Conservation (phyloP, 2,113 vertebrate genomes). For the Suricata suricatta region DNA sequence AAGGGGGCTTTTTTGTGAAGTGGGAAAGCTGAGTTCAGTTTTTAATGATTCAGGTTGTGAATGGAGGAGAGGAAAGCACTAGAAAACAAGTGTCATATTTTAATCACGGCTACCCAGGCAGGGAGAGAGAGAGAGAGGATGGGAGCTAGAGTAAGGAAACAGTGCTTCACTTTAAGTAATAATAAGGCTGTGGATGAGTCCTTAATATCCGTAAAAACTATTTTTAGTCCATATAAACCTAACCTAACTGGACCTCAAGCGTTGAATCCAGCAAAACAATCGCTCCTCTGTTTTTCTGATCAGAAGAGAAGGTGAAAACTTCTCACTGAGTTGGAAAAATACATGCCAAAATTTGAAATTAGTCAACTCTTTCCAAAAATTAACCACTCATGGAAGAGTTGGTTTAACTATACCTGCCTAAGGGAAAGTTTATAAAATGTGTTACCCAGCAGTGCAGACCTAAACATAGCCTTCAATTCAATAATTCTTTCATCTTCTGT, state of each 20-base stretch:
- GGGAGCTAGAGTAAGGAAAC: not conserved
- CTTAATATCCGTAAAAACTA: not conserved
- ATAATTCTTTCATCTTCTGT: not conserved
- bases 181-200: not conserved
- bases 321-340: constrained; percentile 22
- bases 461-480: not conserved
- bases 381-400: not conserved
- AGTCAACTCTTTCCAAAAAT: constrained; percentile 26
- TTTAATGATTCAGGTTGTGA: not conserved
- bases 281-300: not conserved
- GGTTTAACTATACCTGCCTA: not conserved
- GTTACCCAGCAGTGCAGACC: not conserved
- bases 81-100: not conserved
- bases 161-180: not conserved
- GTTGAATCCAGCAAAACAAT: not conserved
- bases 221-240: not conserved
- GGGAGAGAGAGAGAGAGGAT: not conserved
- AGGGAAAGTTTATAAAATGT: constrained; percentile 23
- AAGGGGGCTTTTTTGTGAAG: not conserved
- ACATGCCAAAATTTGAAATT: not conserved
- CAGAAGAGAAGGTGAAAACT: not conserved
- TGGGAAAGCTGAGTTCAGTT: not conserved
- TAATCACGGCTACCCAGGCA: not conserved
- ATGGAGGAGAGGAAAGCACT: not conserved
- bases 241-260: not conserved